Percentiles rank a stretch among this genome's conserved stretches.
Conservation (phyloP, 2,888 invertebrate species). For the Cosmopolites sordidus region DNA sequence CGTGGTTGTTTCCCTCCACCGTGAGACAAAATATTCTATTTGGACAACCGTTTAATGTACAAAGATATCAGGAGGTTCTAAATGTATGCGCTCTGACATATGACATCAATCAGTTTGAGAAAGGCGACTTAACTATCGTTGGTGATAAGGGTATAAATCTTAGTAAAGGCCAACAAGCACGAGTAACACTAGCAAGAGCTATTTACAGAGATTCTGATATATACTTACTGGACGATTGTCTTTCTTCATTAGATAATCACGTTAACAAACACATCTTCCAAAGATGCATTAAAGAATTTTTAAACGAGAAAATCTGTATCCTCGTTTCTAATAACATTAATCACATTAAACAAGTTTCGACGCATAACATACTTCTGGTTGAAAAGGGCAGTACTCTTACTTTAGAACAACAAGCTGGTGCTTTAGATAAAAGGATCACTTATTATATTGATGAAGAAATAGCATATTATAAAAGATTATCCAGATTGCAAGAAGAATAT, state of each 20-base stretch:
- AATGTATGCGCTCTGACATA: slow-evolving; percentile 49
- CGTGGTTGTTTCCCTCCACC: slow-evolving; percentile 40
- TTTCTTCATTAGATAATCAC: slow-evolving; percentile 36
- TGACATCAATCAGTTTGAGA: slow-evolving; percentile 50
- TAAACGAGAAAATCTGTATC: slow-evolving; percentile 38
- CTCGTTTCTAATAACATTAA: slow-evolving; percentile 38
- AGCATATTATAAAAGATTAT: not conserved
- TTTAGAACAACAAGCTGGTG: slow-evolving; percentile 29
- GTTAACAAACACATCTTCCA: slow-evolving; percentile 36
- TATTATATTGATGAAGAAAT: slow-evolving; percentile 35
- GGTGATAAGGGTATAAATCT: slow-evolving; percentile 61
- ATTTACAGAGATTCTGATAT: slow-evolving; percentile 39
- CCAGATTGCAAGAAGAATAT: not conserved
- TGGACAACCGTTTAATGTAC: slow-evolving; percentile 39
- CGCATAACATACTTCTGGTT: slow-evolving; percentile 30
- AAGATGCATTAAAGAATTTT: slow-evolving; percentile 36
- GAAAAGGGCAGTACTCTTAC: slow-evolving; percentile 31
- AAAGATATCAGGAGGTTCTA: slow-evolving; percentile 42
- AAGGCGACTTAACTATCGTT: slow-evolving; percentile 52
- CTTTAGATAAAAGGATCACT: slow-evolving; percentile 32
- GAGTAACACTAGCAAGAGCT: slow-evolving; percentile 39
- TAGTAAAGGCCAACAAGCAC: slow-evolving; percentile 55
- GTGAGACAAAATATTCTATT: slow-evolving; percentile 43
- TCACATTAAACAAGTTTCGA: slow-evolving; percentile 31
- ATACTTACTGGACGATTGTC: slow-evolving; percentile 38